These are phyloP conservation scores for Illadopsis cleaveri DNA, from an alignment of 2,113 vertebrate genomes.

Conservation along the genomic window DNA sequence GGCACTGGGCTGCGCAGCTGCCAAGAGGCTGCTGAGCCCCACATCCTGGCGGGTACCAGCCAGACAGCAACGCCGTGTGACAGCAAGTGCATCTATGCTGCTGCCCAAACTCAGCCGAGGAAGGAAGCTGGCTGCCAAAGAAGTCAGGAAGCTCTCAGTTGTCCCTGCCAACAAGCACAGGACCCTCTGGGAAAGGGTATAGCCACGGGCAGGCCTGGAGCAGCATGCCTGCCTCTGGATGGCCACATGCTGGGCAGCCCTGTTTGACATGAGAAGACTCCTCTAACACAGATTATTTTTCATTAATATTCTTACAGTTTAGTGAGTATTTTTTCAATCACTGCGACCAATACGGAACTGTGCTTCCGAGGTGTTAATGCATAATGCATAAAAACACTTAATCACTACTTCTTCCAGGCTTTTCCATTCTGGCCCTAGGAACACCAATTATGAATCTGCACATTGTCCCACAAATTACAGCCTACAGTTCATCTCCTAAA, in stretches of 20 bases:
- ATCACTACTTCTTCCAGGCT: background rate
- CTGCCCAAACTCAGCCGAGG: background rate
- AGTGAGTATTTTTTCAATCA: background rate
- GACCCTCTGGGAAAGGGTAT: background rate
- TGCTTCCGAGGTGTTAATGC: background rate
- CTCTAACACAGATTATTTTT: background rate
- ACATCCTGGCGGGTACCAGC: background rate
- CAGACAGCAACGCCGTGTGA: fast-evolving
- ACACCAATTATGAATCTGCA: background rate
- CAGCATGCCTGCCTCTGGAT: fast-evolving
- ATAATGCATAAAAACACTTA: background rate
- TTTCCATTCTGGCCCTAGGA: background rate
- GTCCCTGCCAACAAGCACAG: background rate
- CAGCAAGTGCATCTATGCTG: background rate
- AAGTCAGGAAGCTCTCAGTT: background rate
- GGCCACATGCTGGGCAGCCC: fast-evolving
- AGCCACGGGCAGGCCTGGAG: background rate
- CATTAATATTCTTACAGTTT: background rate
- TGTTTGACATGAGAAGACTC: fast-evolving
- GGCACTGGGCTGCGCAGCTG: fast-evolving
- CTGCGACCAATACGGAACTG: background rate
- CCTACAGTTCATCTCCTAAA: background rate
- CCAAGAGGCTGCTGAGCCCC: background rate
- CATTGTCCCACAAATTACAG: background rate
- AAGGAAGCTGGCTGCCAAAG: background rate